Base-by-base conservation (phyloP, 2,113 vertebrate species). In the Hippolais icterina region DNA sequence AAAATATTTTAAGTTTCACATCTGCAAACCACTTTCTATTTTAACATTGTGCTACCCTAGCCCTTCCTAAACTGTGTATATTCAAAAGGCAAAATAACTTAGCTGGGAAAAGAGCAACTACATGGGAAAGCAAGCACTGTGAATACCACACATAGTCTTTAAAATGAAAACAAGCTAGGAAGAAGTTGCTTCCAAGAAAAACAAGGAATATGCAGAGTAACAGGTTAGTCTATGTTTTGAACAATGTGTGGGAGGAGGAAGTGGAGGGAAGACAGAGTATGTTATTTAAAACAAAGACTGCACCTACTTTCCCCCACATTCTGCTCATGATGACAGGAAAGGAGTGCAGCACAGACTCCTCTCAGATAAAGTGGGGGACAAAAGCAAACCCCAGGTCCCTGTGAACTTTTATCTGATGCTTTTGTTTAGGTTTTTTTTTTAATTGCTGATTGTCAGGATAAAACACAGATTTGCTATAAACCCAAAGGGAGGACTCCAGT, bases 191-290 rank as follows among this genome's bases (percentile, higher is more conserved):
- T 96, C 96, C 96, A 97, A 97, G 96, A 92, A 74, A 96, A 96
- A 94, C 90, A 96, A 78, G 85, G 92, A 96, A 61, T 94, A 96
- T 61, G 72, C 0, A 0, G 95, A 90, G 90, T 95, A 96, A 96
- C 90, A 97, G 95, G 96, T 96, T 96, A 93, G 87, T 50, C 82
- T 96, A 66, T 96, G 94, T 95, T 96, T 83, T 92, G 82, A 93
- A 83, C 79, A 91, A 56, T 15, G 85, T 0, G 90, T 96, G 79
- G 94, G 95, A 96, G 95, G 85, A 96, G 85, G 95, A 95, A 96
- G 92, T 24, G 39, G 63, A 95, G 60, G 72, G 74, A 95, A 89
- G 94, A 94, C 0, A 0, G 87, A 29, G 33, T 72, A 83, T 90
- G 85, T 83, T 95, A 88, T 56, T 93, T 90, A 71, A 92, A 95